Conservation (phyloP, 2,113 vertebrate species). For the Serilophus lunatus region DNA sequence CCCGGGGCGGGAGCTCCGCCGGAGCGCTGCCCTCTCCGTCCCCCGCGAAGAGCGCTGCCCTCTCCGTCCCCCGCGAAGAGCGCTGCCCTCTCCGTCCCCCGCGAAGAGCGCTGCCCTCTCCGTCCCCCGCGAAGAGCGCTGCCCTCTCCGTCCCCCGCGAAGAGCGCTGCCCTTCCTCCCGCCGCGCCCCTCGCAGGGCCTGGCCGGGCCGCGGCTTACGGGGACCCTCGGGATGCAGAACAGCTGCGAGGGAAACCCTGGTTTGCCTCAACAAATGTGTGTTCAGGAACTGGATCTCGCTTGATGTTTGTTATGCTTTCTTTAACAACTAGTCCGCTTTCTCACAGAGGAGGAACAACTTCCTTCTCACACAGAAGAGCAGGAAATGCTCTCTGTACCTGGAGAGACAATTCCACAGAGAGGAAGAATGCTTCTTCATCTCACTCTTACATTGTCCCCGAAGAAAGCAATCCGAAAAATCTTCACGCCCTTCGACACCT, state of each 20-base stretch:
- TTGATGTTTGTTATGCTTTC: neutral
- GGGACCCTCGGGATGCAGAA: neutral
- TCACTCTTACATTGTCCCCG: neutral
- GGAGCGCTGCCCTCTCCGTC: too few species aligned
- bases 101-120: too few species aligned
- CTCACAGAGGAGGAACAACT: neutral
- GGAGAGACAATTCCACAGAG: neutral
- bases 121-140: too few species aligned
- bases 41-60: too few species aligned
- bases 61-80: too few species aligned
- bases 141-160: accelerated
- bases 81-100: too few species aligned
- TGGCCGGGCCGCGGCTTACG: neutral
- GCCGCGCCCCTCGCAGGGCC: neutral
- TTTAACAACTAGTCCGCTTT: neutral
- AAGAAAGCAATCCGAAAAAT: neutral
- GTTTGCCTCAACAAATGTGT: neutral
- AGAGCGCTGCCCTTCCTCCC: neutral
- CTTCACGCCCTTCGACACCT: neutral
- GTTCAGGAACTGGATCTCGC: neutral
- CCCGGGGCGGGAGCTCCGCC: too few species aligned
- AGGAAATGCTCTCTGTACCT: neutral
- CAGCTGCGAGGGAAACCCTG: neutral
- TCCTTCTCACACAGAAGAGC: neutral
- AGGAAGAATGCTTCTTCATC: neutral